phyloP scores from a whole-genome alignment of 23 tunicate genomes.

The Halocynthia aurantium region DNA sequence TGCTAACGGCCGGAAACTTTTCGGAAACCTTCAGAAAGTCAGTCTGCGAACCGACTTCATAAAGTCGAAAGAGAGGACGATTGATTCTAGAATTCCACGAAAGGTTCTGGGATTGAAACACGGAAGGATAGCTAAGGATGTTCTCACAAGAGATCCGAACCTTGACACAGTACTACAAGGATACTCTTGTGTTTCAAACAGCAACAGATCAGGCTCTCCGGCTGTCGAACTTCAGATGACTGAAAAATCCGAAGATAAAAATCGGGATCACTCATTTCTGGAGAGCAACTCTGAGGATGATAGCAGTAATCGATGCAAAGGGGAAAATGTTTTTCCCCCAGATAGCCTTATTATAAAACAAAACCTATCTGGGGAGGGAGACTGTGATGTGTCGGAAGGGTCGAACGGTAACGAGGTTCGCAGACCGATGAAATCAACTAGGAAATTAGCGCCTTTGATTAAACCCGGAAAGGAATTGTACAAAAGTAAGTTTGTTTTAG shows the following conservation, averaged over 20 bases:
- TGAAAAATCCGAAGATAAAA: too few species aligned
- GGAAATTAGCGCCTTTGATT: conserved; percentile 14
- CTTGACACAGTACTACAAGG: conserved; percentile 19
- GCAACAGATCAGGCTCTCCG: too few species aligned
- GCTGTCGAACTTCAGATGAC: too few species aligned
- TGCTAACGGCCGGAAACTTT: neutral
- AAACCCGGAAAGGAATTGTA: conserved; percentile 1
- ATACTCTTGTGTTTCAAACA: neutral
- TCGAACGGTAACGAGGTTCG: too few species aligned
- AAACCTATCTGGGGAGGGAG: conserved; percentile 8
- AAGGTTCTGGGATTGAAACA: conserved; percentile 1
- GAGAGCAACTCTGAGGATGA: too few species aligned
- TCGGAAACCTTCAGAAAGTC: conserved; percentile 2
- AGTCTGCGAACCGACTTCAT: neutral
- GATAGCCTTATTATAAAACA: conserved; percentile 12
- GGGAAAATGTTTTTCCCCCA: too few species aligned
- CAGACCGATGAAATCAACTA: neutral
- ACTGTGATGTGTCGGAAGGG: neutral
- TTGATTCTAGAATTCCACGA: neutral
- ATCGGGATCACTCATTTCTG: too few species aligned
- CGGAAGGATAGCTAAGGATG: neutral
- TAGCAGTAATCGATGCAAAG: too few species aligned
- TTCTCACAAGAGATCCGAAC: conserved; percentile 11
- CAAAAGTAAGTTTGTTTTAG: conserved; percentile 13
- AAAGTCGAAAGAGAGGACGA: neutral